Evolutionary conservation across 30 jellyfish, hydroid and myxozoan genomes (phyloP).

Genomic region (Aurelia aurita): DNA sequence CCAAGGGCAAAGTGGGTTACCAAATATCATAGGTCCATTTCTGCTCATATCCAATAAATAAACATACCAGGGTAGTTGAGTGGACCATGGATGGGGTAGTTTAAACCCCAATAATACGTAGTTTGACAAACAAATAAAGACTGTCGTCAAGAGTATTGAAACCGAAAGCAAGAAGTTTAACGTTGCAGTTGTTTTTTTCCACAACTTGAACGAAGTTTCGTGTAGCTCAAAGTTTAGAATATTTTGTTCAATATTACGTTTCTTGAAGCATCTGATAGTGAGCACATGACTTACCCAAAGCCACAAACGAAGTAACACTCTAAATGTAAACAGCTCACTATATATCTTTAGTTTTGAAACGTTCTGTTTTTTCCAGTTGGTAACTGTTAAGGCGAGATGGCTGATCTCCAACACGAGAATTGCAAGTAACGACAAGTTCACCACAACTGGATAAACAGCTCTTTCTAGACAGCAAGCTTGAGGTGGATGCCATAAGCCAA

Average conservation of each 20-base stretch:
- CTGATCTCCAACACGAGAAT: too few species aligned
- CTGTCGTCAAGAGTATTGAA: too few species aligned
- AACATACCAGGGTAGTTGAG: too few species aligned
- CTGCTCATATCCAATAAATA: too few species aligned
- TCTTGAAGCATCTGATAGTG: not conserved
- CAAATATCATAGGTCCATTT: too few species aligned
- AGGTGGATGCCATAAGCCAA: slow-evolving; percentile 46
- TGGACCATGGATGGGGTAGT: too few species aligned
- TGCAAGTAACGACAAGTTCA: not conserved
- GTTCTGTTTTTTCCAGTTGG: not conserved
- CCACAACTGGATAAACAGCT: not conserved
- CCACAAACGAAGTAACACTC: not conserved
- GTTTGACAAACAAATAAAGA: too few species aligned
- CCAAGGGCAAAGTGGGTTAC: not conserved
- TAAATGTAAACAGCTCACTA: not conserved
- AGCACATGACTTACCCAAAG: not conserved
- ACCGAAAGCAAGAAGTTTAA: not conserved
- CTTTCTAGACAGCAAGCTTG: not conserved
- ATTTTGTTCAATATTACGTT: not conserved
- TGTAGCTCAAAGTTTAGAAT: not conserved
- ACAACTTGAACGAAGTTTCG: not conserved
- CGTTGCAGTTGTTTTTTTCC: not conserved
- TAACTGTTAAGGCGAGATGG: not conserved
- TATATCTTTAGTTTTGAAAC: too few species aligned
- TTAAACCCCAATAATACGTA: too few species aligned